Conservation (phyloP, 2,797 vertebrate species). For the Trichosurus vulpecula region DNA sequence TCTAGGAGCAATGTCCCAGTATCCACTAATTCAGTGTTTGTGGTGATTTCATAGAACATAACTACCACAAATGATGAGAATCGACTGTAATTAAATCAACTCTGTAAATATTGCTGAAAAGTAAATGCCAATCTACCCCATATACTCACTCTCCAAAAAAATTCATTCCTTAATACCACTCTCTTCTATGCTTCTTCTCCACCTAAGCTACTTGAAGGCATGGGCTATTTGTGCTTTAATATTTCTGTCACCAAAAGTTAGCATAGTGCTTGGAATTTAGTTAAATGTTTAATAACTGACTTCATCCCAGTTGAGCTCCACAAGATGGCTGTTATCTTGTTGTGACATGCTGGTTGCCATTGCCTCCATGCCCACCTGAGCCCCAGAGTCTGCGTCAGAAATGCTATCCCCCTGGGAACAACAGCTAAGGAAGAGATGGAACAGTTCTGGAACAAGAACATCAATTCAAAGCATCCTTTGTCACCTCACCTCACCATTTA, state of each 20-base stretch:
- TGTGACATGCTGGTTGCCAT: no score
- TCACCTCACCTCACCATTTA: conserved; percentile 94
- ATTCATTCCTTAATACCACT: not conserved
- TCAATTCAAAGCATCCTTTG: conserved; percentile 88
- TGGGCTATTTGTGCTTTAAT: not conserved
- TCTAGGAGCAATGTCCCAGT: not conserved
- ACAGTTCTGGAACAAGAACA: conserved; percentile 93
- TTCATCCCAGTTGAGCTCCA: no score
- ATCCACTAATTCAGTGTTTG: not conserved
- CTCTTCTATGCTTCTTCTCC: not conserved
- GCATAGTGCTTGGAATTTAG: not conserved
- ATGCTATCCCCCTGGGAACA: conserved; percentile 90
- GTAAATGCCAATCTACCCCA: not conserved
- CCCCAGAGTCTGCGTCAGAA: no score
- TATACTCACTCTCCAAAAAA: not conserved
- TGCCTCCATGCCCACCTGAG: no score
- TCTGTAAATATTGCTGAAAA: not conserved
- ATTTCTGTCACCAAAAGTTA: not conserved
- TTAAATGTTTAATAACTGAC: not conserved
- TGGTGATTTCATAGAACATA: not conserved
- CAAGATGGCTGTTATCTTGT: no score
- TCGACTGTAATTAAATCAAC: not conserved
- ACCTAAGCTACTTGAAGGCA: not conserved
- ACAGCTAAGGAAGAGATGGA: conserved; percentile 94
- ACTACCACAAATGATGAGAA: not conserved